Evolutionary conservation across 2,888 invertebrate species (phyloP).

Genomic region (Mythimna lalbum): DNA sequence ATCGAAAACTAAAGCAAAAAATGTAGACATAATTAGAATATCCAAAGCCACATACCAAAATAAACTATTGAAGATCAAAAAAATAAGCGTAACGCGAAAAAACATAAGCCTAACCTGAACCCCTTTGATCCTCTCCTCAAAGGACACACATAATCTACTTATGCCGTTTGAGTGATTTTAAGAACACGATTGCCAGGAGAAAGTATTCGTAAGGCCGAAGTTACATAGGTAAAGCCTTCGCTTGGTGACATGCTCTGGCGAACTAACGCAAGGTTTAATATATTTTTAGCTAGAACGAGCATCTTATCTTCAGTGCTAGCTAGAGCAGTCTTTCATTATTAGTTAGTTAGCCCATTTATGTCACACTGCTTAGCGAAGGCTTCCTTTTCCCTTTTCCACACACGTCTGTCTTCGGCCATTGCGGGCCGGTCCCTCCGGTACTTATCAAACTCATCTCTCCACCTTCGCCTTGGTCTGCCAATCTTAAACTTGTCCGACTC

Average conservation of each 20-base stretch:
- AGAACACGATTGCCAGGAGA: slow-evolving; percentile 30
- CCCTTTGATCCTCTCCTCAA: slow-evolving; percentile 68
- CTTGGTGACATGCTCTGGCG: background rate
- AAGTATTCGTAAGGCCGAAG: slow-evolving; percentile 9
- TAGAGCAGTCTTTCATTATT: background rate
- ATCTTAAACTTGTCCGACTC: too few species aligned
- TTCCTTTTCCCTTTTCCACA: too few species aligned
- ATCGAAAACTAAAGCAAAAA: background rate
- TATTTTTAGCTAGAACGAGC: background rate
- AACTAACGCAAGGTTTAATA: background rate
- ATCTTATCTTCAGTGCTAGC: background rate
- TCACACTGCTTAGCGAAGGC: too few species aligned
- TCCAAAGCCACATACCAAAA: background rate
- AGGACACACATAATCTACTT: slow-evolving; percentile 68
- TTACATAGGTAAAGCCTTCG: background rate
- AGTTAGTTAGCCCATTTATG: too few species aligned
- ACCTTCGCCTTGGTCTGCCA: too few species aligned
- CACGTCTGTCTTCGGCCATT: too few species aligned
- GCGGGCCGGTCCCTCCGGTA: too few species aligned
- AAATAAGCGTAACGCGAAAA: slow-evolving; percentile 28
- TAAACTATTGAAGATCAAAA: slow-evolving; percentile 19
- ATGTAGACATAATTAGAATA: background rate
- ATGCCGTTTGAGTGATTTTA: slow-evolving; percentile 61
- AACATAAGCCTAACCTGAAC: slow-evolving; percentile 42
- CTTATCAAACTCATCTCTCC: too few species aligned